These are phyloP conservation scores for Ischnura elegans DNA, from an alignment of 2,888 invertebrate species.

Conservation along the genomic window DNA sequence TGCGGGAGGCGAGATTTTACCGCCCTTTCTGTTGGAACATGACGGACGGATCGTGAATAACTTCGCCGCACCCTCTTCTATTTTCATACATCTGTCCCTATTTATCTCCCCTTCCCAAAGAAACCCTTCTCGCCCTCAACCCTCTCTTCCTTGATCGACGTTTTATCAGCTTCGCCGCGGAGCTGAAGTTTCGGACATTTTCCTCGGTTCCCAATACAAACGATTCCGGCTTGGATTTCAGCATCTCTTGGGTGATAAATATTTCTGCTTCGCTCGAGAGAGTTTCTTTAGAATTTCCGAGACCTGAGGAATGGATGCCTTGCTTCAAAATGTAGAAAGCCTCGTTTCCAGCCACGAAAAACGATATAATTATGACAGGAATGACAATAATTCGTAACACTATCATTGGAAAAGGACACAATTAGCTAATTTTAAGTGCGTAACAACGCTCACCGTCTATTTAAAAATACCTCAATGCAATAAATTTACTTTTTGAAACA, in stretches of 20 bases:
- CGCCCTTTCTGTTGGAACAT: constrained; percentile 60
- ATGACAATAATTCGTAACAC: too few relatives aligned
- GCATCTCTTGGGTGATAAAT: constrained; percentile 20
- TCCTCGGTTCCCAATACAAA: constrained; percentile 40
- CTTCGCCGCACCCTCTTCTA: background rate
- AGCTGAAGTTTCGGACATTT: constrained; percentile 10
- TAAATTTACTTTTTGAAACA: too few relatives aligned
- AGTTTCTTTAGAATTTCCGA: background rate
- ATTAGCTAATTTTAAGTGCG: too few relatives aligned
- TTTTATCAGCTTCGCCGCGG: constrained; percentile 28
- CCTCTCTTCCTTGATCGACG: constrained; percentile 53
- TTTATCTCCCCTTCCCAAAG: background rate
- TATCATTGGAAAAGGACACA: too few relatives aligned
- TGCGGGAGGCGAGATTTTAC: constrained; percentile 41
- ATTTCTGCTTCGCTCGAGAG: background rate
- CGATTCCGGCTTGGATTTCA: constrained; percentile 10
- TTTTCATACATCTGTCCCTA: constrained; percentile 35
- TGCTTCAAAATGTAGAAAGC: background rate
- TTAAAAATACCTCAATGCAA: too few relatives aligned
- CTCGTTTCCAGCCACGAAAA: background rate
- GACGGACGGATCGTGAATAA: constrained; percentile 63
- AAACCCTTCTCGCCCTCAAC: background rate
- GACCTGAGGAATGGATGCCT: background rate
- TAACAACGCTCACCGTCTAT: too few relatives aligned
- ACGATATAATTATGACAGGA: too few relatives aligned